A percentile compares a stretch with the other conserved stretches of the same genome.
Evolutionary conservation across 1,140 invertebrate species (phyloP).

Genomic region (Latrodectus geometricus): DNA sequence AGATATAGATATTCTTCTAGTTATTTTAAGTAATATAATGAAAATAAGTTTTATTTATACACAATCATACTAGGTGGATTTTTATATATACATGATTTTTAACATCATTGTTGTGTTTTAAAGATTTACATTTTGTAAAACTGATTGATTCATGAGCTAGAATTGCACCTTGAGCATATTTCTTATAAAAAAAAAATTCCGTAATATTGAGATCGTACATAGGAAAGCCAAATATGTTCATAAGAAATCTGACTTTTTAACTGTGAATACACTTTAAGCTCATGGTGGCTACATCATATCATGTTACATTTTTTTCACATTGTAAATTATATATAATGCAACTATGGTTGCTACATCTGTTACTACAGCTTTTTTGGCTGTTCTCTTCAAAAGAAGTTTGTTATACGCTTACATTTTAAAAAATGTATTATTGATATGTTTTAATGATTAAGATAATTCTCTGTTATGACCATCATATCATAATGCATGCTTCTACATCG

Average conservation of each 20-base stretch:
- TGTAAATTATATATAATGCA: constrained; percentile 54
- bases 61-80: constrained; percentile 42
- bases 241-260: constrained; percentile 8
- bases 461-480: constrained; percentile 58
- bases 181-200: constrained; percentile 36
- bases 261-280: constrained; percentile 40
- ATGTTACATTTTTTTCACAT: constrained; percentile 61
- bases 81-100: constrained; percentile 60
- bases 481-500: constrained; percentile 61
- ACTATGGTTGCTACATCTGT: constrained; percentile 49
- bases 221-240: constrained; percentile 41
- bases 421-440: constrained; percentile 59
- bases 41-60: constrained; percentile 45
- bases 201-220: constrained; percentile 26
- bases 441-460: constrained; percentile 54
- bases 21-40: constrained; percentile 30
- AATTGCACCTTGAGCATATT: constrained; percentile 54
- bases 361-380: constrained; percentile 59
- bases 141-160: constrained; percentile 53
- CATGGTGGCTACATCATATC: constrained; percentile 59
- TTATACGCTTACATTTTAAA: constrained; percentile 61
- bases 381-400: constrained; percentile 60
- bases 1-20: constrained; percentile 28
- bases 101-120: constrained; percentile 61
- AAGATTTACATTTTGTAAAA: constrained; percentile 61